Evolutionary conservation across 2,113 vertebrate genomes (phyloP), one percentile per base, ranked within the genome.

Genomic region (Paradoxurus hermaphroditus): DNA sequence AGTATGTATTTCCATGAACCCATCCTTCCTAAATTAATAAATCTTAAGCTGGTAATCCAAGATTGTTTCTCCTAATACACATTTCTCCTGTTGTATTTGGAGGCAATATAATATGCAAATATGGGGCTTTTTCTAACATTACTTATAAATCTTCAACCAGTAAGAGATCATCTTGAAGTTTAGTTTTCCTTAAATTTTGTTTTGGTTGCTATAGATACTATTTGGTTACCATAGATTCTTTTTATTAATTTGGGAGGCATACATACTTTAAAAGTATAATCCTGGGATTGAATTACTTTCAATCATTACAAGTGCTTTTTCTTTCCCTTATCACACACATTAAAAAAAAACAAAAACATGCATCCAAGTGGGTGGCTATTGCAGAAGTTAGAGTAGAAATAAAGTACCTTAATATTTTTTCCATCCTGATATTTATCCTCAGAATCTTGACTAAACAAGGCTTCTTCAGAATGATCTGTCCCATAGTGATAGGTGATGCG

Each of bases 371-470:
- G 25, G 44, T 14, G 34, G 19, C 59, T 79, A 44, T 95, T 95
- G 84, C 97, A 56, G 79, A 98, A 96, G 41, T 72, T 90, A 96
- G 96, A 98, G 95, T 79, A 97, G 36, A 98, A 98, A 98, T 95
- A 85, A 96, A 98, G 95, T 99, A 99, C 99, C 99, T 98, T 97
- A 78, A 62, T 96, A 95, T 98, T 97, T 98, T 91, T 98, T 96
- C 97, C 97, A 91, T 98, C 98, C 96, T 98, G 97, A 97, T 97
- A 84, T 70, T 98, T 97, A 93, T 97, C 98, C 95, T 99, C 98
- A 97, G 98, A 98, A 95, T 98, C 98, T 90, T 98, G 98, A 67
- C 97, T 98, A 89, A 97, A 97, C 65, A 96, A 97, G 93, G 86
- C 97, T 98, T 95, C 98, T 97, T 98, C 97, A 53, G 86, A 49